A percentile compares a stretch with the other conserved stretches of the same genome.
These are phyloP conservation scores for Halcyon malimbica DNA, from an alignment of 2,113 vertebrate genomes.

Conservation along the genomic window DNA sequence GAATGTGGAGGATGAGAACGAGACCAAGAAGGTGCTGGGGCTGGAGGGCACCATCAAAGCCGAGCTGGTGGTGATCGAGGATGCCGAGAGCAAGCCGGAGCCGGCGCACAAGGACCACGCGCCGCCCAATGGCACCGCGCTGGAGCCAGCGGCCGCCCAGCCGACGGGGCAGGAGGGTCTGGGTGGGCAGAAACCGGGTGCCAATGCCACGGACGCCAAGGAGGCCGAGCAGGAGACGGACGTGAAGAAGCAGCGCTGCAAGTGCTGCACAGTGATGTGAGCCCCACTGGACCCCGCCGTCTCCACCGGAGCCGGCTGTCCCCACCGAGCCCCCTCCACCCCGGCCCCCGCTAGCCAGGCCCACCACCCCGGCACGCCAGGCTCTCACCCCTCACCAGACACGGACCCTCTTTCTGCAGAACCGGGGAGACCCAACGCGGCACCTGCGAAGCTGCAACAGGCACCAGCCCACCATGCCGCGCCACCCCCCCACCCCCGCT, in stretches of 20 bases:
- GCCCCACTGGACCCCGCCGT: neutral
- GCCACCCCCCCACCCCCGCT: neutral
- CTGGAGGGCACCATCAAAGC: slow-evolving; percentile 89
- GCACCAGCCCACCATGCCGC: neutral
- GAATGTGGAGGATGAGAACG: slow-evolving; percentile 89
- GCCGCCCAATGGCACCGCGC: slow-evolving; percentile 79
- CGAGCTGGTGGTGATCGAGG: slow-evolving; percentile 90
- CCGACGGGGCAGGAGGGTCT: slow-evolving; percentile 52
- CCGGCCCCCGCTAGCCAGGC: neutral
- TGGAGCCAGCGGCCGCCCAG: slow-evolving; percentile 49
- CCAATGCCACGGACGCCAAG: slow-evolving; percentile 59
- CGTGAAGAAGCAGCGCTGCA: slow-evolving; percentile 90
- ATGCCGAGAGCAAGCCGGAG: slow-evolving; percentile 74
- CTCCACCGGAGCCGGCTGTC: neutral
- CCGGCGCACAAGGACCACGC: slow-evolving; percentile 70
- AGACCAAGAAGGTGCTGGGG: slow-evolving; percentile 91
- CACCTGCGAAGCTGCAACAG: neutral
- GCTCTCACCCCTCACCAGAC: neutral
- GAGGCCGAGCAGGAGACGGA: slow-evolving; percentile 75
- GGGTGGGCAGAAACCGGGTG: slow-evolving; percentile 55
- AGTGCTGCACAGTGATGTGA: slow-evolving; percentile 96
- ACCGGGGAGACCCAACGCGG: neutral
- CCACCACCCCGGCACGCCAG: neutral
- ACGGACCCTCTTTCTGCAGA: neutral
- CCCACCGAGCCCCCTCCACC: neutral